These are phyloP conservation scores for Stenchaetothrips biformis DNA, from an alignment of 2,888 invertebrate species.

Conservation along the genomic window DNA sequence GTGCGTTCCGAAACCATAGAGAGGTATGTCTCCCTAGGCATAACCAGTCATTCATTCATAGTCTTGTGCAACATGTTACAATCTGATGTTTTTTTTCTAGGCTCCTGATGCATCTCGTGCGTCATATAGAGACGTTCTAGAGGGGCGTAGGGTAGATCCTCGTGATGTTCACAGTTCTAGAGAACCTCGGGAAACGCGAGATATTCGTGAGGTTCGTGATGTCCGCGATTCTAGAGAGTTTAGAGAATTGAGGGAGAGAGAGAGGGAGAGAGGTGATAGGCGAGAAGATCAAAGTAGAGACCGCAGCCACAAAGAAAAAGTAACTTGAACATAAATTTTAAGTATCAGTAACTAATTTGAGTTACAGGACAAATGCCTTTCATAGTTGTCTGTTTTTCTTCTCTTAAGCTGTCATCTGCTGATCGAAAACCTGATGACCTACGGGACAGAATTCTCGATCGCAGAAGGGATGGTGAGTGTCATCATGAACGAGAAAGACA, in stretches of 20 bases:
- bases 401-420: background rate
- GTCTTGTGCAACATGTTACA: background rate
- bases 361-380: background rate
- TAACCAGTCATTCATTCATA: background rate
- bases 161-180: background rate
- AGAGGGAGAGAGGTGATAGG: constrained; percentile 42
- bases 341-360: background rate
- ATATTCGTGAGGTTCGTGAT: background rate
- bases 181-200: background rate
- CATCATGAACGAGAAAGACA: constrained; percentile 45
- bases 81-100: background rate
- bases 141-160: background rate
- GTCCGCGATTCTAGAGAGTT: constrained; percentile 17
- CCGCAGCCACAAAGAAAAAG: constrained; percentile 42
- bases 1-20: background rate
- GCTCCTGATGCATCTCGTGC: background rate
- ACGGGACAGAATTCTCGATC: constrained; percentile 31
- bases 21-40: background rate
- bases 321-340: background rate
- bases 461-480: constrained; percentile 43
- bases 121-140: background rate
- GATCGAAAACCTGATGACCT: background rate
- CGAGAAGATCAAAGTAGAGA: constrained; percentile 40
- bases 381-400: too few relatives aligned
- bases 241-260: constrained; percentile 57